Percentiles rank a stretch among this genome's conserved stretches.
These are phyloP conservation scores for Sebastes schlegelii DNA, from an alignment of 2,113 vertebrate species.

Conservation along the genomic window DNA sequence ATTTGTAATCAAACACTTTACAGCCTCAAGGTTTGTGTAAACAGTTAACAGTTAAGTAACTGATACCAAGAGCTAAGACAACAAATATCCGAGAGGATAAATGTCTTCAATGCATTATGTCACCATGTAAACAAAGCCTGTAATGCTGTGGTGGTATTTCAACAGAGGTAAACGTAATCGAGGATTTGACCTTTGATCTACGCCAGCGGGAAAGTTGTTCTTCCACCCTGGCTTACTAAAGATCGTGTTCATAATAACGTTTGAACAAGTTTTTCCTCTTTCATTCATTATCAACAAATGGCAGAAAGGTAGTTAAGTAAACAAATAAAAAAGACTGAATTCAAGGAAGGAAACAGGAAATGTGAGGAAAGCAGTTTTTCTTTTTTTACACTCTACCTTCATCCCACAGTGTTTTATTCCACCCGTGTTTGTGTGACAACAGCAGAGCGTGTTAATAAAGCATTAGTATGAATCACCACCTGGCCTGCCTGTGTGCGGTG, in stretches of 20 bases:
- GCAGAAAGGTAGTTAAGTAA: not conserved
- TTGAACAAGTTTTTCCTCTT: not conserved
- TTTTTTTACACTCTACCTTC: not conserved
- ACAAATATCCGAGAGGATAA: constrained; percentile 33
- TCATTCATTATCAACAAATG: not conserved
- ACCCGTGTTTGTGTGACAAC: constrained; percentile 45
- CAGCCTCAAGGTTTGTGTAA: constrained; percentile 24
- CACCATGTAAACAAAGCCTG: constrained; percentile 58
- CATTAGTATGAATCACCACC: constrained; percentile 66
- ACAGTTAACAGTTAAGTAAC: constrained; percentile 15
- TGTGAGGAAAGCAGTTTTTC: not conserved
- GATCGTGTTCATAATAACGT: constrained; percentile 1
- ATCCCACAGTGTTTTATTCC: not conserved
- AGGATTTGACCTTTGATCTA: constrained; percentile 46
- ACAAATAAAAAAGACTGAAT: not conserved
- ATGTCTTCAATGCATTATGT: constrained; percentile 42
- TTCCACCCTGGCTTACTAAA: not conserved
- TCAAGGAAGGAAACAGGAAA: not conserved
- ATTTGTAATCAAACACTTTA: constrained; percentile 20
- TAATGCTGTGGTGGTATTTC: constrained; percentile 24
- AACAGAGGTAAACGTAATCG: constrained; percentile 25
- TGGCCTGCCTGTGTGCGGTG: constrained; percentile 20
- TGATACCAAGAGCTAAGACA: constrained; percentile 32
- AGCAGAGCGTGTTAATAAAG: constrained; percentile 50
- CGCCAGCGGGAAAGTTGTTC: not conserved